phyloP scores from a whole-genome alignment of 2,113 vertebrate genomes.

The Poecile atricapillus region DNA sequence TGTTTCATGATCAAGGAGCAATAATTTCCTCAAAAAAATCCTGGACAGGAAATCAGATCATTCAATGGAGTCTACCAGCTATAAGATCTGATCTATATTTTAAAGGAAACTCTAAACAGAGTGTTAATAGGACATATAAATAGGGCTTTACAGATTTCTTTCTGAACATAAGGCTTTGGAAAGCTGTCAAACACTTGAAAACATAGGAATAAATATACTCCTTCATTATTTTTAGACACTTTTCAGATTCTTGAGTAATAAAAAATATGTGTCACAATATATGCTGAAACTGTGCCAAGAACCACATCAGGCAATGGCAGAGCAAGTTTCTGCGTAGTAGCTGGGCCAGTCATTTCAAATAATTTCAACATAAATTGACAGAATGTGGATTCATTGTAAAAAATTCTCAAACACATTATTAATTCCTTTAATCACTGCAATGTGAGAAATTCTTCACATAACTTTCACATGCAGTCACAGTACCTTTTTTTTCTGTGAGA shows the following conservation, averaged over 20 bases:
- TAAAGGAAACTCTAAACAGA: not conserved
- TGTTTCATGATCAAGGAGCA: not conserved
- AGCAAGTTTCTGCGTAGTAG: not conserved
- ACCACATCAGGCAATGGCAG: not conserved
- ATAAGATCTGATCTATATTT: not conserved
- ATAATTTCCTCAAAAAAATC: not conserved
- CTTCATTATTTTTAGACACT: not conserved
- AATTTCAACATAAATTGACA: not conserved
- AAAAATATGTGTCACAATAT: not conserved
- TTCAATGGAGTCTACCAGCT: not conserved
- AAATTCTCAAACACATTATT: not conserved
- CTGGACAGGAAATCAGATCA: not conserved
- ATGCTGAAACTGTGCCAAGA: not conserved
- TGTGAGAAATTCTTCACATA: constrained; percentile 3
- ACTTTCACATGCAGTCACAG: not conserved
- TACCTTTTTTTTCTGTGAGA: not conserved
- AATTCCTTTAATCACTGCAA: not conserved
- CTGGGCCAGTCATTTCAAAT: not conserved
- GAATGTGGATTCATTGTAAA: not conserved
- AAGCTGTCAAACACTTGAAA: constrained; percentile 21
- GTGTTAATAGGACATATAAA: not conserved
- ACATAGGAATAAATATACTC: not conserved
- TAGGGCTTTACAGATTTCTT: not conserved
- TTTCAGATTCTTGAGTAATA: not conserved
- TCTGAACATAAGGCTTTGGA: not conserved